phyloP scores from a whole-genome alignment of 2,113 vertebrate species.

The Cochlearius cochlearius region DNA sequence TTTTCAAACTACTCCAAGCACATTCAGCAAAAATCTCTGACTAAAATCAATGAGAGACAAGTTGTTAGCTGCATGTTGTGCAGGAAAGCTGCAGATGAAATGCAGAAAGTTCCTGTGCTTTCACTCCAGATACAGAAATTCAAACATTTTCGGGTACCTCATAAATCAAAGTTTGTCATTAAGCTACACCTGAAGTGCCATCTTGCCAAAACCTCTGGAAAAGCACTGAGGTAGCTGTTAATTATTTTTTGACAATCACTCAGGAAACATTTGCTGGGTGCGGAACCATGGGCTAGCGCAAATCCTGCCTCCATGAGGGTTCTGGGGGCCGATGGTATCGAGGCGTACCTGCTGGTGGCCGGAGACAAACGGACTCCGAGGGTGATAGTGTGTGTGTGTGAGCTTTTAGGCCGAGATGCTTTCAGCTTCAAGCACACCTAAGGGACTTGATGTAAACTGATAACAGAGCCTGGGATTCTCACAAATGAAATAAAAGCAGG shows the following conservation, averaged over 20 bases:
- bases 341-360: background rate
- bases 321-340: rapidly evolving
- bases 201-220: background rate
- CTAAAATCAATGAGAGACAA: background rate
- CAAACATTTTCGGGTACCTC: background rate
- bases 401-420: background rate
- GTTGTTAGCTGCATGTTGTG: background rate
- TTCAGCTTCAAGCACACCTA: background rate
- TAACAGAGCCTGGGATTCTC: background rate
- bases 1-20: background rate
- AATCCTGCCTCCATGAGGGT: background rate
- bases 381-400: rapidly evolving
- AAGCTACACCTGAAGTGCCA: background rate
- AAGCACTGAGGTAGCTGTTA: background rate
- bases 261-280: background rate
- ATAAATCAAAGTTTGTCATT: conserved; percentile 44
- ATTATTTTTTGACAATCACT: background rate
- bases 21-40: background rate
- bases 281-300: background rate
- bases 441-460: background rate
- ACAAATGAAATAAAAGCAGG: conserved; percentile 29
- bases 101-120: background rate
- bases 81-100: background rate
- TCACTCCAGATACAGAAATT: background rate
- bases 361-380: background rate